Conservation (phyloP, 2,888 invertebrate genomes). For the Phorcus lineatus region DNA sequence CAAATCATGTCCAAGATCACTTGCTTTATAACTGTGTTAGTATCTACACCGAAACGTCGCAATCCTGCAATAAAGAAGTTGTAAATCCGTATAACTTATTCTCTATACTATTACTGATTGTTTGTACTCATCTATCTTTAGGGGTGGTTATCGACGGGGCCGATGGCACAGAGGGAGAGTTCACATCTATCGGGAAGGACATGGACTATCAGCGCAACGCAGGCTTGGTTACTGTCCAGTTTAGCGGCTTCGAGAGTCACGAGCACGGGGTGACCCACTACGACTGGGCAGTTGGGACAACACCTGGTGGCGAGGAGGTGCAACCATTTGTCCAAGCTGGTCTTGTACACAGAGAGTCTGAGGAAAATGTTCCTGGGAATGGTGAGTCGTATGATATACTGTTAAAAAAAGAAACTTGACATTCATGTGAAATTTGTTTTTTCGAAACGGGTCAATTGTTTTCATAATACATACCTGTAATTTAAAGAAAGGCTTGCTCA, state of each 20-base stretch:
- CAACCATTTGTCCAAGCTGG: slow-evolving; percentile 49
- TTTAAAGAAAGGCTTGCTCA: too few relatives aligned
- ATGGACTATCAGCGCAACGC: slow-evolving; percentile 49
- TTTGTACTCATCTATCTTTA: too few relatives aligned
- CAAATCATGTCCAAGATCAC: too few relatives aligned
- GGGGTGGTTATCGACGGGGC: slow-evolving; percentile 21
- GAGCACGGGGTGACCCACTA: slow-evolving; percentile 51
- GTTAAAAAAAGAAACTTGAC: too few relatives aligned
- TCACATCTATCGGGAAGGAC: slow-evolving; percentile 30
- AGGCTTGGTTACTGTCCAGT: slow-evolving; percentile 44
- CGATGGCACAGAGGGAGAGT: neutral
- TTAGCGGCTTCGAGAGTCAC: slow-evolving; percentile 50
- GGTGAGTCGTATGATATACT: slow-evolving; percentile 29
- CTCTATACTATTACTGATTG: too few relatives aligned
- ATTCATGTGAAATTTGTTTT: neutral
- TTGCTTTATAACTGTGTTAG: too few relatives aligned
- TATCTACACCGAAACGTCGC: too few relatives aligned
- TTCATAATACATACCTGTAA: too few relatives aligned
- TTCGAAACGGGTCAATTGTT: too few relatives aligned
- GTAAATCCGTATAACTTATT: too few relatives aligned
- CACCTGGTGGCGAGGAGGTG: slow-evolving; percentile 50
- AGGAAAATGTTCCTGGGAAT: slow-evolving; percentile 37
- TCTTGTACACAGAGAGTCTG: slow-evolving; percentile 39
- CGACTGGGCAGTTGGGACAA: slow-evolving; percentile 59
- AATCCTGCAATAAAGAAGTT: too few relatives aligned